These are phyloP conservation scores for Drosophila flavopinicola DNA, from an alignment of 2,888 invertebrate genomes.

Conservation along the genomic window DNA sequence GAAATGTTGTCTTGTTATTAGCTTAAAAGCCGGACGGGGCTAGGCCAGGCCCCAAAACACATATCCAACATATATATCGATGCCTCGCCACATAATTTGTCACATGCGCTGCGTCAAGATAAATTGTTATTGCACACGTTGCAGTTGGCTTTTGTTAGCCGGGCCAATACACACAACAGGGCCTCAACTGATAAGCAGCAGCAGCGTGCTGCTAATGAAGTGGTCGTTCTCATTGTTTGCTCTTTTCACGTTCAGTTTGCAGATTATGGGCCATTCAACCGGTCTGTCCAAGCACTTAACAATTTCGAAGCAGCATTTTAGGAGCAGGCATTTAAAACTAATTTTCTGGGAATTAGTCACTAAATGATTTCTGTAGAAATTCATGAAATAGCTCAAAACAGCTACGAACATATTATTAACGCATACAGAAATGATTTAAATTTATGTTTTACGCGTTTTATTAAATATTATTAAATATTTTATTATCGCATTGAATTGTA, in stretches of 20 bases:
- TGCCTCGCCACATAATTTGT: slow-evolving; percentile 66
- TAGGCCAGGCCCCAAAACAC: slow-evolving; percentile 49
- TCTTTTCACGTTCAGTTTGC: slow-evolving; percentile 7
- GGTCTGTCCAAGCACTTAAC: background rate
- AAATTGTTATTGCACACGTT: slow-evolving; percentile 54
- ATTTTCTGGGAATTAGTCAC: slow-evolving; percentile 5
- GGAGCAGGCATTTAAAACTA: slow-evolving; percentile 34
- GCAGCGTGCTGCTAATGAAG: slow-evolving; percentile 60
- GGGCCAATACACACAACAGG: slow-evolving; percentile 3
- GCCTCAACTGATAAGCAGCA: slow-evolving; percentile 58
- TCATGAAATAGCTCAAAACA: background rate
- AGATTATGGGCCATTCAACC: slow-evolving; percentile 62
- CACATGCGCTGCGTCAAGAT: slow-evolving; percentile 57
- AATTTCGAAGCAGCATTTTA: slow-evolving; percentile 62
- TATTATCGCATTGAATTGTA: too few species aligned
- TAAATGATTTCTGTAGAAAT: slow-evolving; percentile 6
- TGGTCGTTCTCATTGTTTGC: slow-evolving; percentile 40
- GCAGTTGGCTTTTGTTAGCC: slow-evolving; percentile 40
- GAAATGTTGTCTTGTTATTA: slow-evolving; percentile 59
- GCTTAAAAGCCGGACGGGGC: slow-evolving; percentile 54
- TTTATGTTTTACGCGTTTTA: background rate
- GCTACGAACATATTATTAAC: background rate
- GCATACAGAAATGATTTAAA: background rate
- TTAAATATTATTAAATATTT: too few species aligned
- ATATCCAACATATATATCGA: slow-evolving; percentile 24